Evolutionary conservation across 2,888 invertebrate genomes (phyloP), one percentile per base, ranked within the genome.

Genomic region (Anoncus sp.): DNA sequence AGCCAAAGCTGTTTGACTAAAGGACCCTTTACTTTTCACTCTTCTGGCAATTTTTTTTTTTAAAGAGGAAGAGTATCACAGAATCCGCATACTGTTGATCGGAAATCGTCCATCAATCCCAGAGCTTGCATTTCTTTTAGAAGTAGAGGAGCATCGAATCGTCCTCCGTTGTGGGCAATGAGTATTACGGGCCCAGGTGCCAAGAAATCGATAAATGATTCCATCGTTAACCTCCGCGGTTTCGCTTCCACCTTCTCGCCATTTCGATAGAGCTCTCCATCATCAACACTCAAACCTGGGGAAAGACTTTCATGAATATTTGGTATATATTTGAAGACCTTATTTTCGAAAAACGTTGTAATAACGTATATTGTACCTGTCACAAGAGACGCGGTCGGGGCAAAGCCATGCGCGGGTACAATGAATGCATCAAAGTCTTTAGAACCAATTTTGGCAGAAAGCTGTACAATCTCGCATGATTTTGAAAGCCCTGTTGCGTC

Each of bases 31-130:
- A 27, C 31, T 14, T 53, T 51, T 53, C 12, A 67, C 31, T 43
- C 74, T 31, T 38, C 67, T 7, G 67, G 74, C 22, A 67, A 27
- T 20, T 70, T 76, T 63, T 76, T 71, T 45, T 38, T 75, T 14
- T 63, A 47, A 35, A 35, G 62, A n/a, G 51, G 63, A 31, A 75
- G 53, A 31, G 38, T 75, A 40, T 76, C 65, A 20, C 47, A 40
- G 55, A 65, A 76, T 49, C 59, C 65, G 7, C 24, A 53, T 3
- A 71, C 51, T 16, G 51, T 53, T 38, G 16, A 27, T 47, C 18
- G 35, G 18, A 76, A 63, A 16, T 71, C 49, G 14, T 45, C 22
- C 47, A 71, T 14, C 38, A 71, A 18, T 10, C 27, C 24, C 14
- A 71, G 40, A 57, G 27, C 18, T 31, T 27, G 47, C 14, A 76